Percentiles rank a stretch among this genome's conserved stretches.
Conservation (phyloP, 2,888 invertebrate species). For the Muschampia plurimacula region DNA sequence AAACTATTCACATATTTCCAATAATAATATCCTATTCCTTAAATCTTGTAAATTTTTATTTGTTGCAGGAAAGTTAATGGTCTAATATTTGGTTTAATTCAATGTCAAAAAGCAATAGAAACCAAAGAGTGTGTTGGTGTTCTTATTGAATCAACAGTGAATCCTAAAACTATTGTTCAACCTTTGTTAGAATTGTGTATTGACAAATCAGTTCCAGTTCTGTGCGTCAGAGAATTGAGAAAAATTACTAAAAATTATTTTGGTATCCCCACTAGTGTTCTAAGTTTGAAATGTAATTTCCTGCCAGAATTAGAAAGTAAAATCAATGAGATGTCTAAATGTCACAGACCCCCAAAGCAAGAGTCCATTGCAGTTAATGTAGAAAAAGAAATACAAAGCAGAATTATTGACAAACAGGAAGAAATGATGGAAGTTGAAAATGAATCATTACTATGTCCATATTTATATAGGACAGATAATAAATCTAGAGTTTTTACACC, state of each 20-base stretch:
- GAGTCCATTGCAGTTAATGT: conserved; percentile 9
- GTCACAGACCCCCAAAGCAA: conserved; percentile 44
- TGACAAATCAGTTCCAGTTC: conserved; percentile 58
- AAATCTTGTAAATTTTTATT: background rate
- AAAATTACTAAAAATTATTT: conserved; percentile 58
- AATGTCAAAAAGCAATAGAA: conserved; percentile 60
- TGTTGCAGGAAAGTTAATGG: conserved; percentile 66
- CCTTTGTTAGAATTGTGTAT: conserved; percentile 69
- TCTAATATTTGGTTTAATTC: conserved; percentile 72
- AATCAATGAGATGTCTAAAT: conserved; percentile 56
- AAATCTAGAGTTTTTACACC: conserved; percentile 71
- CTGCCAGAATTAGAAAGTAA: conserved; percentile 54
- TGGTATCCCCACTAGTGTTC: conserved; percentile 74
- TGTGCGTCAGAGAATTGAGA: conserved; percentile 71
- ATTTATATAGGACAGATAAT: conserved; percentile 68
- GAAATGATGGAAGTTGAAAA: conserved; percentile 39
- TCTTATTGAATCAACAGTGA: conserved; percentile 71
- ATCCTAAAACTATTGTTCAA: conserved; percentile 72
- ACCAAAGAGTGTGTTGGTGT: conserved; percentile 64
- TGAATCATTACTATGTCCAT: conserved; percentile 50
- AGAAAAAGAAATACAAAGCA: conserved; percentile 24
- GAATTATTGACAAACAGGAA: conserved; percentile 40
- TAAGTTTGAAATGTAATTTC: conserved; percentile 64
- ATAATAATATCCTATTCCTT: background rate
- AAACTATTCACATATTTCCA: too few species aligned